These are phyloP conservation scores for Cheilosia variabilis DNA, from an alignment of 2,888 invertebrate genomes.

Conservation along the genomic window DNA sequence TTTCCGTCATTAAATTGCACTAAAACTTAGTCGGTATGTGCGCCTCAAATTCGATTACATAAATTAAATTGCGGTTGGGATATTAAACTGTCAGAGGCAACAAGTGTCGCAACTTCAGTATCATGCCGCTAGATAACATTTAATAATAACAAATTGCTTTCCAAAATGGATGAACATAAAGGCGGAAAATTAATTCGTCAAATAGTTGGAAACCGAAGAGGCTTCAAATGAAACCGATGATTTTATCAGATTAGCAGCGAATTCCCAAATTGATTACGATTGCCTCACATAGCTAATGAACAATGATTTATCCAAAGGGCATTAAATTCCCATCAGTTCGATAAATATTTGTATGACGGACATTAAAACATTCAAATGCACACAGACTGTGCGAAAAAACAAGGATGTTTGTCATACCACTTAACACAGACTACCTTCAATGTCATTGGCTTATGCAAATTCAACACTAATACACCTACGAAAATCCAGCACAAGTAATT, in stretches of 20 bases:
- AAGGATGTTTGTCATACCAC: slow-evolving; percentile 21
- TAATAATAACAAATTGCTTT: neutral
- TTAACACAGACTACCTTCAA: slow-evolving; percentile 26
- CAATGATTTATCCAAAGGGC: neutral
- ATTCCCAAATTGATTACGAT: neutral
- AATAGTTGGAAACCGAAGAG: neutral
- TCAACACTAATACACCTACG: slow-evolving; percentile 21
- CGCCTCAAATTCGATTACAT: neutral
- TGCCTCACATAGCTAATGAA: neutral
- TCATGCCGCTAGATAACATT: neutral
- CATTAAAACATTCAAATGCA: neutral
- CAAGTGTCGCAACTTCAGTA: neutral
- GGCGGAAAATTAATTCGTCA: neutral
- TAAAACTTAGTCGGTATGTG: neutral
- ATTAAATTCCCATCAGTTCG: neutral
- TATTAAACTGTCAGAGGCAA: neutral
- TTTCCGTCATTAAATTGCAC: slow-evolving; percentile 1
- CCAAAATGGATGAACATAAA: neutral
- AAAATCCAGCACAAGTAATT: slow-evolving; percentile 32
- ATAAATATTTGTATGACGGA: slow-evolving; percentile 7
- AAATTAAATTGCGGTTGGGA: neutral
- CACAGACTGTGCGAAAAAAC: neutral
- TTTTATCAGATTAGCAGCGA: neutral
- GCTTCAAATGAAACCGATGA: neutral
- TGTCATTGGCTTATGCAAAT: slow-evolving; percentile 67